Conservation (phyloP, 2,888 invertebrate species). For the Platycheirus rosarum region DNA sequence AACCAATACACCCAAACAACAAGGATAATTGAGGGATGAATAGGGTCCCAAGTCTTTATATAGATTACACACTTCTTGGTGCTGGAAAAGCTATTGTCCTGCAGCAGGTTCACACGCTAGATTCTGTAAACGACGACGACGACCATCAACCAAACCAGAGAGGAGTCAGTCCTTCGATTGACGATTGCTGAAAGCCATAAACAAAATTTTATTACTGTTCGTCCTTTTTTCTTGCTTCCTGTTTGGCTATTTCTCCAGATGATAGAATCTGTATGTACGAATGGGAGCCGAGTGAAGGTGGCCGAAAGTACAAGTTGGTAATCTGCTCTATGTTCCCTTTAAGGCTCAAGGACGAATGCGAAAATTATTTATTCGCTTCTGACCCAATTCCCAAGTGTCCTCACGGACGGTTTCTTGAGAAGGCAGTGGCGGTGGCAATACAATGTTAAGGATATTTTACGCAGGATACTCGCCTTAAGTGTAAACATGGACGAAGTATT, state of each 20-base stretch:
- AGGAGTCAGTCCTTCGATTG: constrained; percentile 55
- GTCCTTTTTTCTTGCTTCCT: constrained; percentile 27
- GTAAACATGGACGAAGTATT: constrained; percentile 17
- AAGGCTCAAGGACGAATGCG: constrained; percentile 66
- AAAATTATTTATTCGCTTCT: constrained; percentile 64
- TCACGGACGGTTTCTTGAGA: constrained; percentile 1
- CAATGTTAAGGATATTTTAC: constrained; percentile 18
- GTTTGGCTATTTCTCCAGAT: not conserved
- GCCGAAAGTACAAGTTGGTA: constrained; percentile 35
- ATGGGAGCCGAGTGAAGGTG: constrained; percentile 10
- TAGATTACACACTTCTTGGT: not conserved
- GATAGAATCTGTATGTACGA: constrained; percentile 17
- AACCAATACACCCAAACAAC: constrained; percentile 42
- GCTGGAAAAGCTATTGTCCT: constrained; percentile 54
- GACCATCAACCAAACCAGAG: constrained; percentile 36
- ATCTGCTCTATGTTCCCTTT: constrained; percentile 48
- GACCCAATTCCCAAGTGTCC: constrained; percentile 65
- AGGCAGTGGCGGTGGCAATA: constrained; percentile 3
- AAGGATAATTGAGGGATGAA: constrained; percentile 46
- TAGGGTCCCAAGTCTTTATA: not conserved
- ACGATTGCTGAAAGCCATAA: constrained; percentile 65
- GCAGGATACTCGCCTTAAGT: constrained; percentile 31
- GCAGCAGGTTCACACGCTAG: constrained; percentile 63
- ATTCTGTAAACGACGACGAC: constrained; percentile 15
- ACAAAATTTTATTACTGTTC: constrained; percentile 61